Evolutionary conservation across 2,888 invertebrate species (phyloP).

Genomic region (Allolobophora icterica): DNA sequence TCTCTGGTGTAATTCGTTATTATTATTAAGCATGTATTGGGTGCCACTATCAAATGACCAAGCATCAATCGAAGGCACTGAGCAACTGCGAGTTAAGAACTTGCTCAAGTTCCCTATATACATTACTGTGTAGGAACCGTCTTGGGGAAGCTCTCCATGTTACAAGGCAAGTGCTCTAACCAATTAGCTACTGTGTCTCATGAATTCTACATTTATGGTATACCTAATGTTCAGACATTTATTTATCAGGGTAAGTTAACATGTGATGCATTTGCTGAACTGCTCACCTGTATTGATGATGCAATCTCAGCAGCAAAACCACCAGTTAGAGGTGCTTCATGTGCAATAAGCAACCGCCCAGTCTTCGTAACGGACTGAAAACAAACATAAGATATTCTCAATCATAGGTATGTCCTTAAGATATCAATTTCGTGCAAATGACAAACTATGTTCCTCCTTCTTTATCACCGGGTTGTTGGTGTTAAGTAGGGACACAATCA

Average conservation of each 20-base stretch:
- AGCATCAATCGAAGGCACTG: too few relatives aligned
- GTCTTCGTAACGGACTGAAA: conserved; percentile 93
- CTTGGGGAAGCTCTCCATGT: too few relatives aligned
- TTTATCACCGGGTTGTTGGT: too few relatives aligned
- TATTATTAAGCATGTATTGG: too few relatives aligned
- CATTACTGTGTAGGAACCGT: too few relatives aligned
- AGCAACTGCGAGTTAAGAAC: too few relatives aligned
- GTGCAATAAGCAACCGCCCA: conserved; percentile 85
- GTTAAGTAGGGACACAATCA: too few relatives aligned
- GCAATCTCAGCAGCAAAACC: conserved; percentile 96
- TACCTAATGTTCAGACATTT: background rate
- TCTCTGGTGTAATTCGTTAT: too few relatives aligned
- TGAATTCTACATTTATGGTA: background rate
- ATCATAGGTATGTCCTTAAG: background rate
- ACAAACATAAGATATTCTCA: conserved; percentile 34
- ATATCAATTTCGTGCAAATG: background rate
- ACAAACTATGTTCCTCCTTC: background rate
- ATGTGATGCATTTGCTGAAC: background rate
- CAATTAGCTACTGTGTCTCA: too few relatives aligned
- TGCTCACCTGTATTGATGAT: conserved; percentile 83
- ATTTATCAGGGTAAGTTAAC: background rate
- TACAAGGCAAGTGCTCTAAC: too few relatives aligned
- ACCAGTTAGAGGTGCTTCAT: conserved; percentile 92
- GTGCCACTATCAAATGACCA: too few relatives aligned
- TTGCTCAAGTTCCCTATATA: too few relatives aligned